phyloP scores from a whole-genome alignment of 2,888 invertebrate genomes.

The Xestia sexstrigata region DNA sequence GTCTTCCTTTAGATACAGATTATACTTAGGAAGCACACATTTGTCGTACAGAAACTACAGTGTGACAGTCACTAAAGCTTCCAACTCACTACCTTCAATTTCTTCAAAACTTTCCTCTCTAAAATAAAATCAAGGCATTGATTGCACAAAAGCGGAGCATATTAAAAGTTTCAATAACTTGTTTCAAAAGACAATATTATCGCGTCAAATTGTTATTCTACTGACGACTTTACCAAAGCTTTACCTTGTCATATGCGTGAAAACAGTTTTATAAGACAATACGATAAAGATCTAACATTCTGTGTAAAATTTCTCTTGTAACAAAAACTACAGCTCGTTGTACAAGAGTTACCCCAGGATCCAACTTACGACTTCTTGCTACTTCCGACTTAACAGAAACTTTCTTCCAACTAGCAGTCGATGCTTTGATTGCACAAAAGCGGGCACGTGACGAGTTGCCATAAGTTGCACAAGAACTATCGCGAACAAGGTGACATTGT shows the following conservation, averaged over 20 bases:
- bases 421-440: constrained; percentile 53
- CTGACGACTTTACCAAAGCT: neutral
- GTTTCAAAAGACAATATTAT: constrained; percentile 10
- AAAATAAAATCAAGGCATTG: constrained; percentile 27
- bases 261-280: neutral
- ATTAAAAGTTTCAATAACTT: constrained; percentile 24
- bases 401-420: neutral
- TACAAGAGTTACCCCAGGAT: too few species aligned
- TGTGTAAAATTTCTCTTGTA: neutral
- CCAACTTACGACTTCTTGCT: neutral
- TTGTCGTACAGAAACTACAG: constrained; percentile 10
- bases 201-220: constrained; percentile 79
- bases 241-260: neutral
- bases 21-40: neutral
- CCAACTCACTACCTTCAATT: neutral
- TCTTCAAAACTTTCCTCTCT: neutral
- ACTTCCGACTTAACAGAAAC: neutral
- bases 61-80: neutral
- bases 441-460: constrained; percentile 28
- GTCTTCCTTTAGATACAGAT: neutral
- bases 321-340: neutral
- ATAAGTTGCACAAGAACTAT: neutral
- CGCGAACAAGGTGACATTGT: constrained; percentile 58
- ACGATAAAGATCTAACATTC: neutral
- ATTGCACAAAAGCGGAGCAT: constrained; percentile 47